A percentile compares a stretch with the other conserved stretches of the same genome.
Evolutionary conservation across 1,140 invertebrate species (phyloP).

Genomic region (Leptopilina boulardi): DNA sequence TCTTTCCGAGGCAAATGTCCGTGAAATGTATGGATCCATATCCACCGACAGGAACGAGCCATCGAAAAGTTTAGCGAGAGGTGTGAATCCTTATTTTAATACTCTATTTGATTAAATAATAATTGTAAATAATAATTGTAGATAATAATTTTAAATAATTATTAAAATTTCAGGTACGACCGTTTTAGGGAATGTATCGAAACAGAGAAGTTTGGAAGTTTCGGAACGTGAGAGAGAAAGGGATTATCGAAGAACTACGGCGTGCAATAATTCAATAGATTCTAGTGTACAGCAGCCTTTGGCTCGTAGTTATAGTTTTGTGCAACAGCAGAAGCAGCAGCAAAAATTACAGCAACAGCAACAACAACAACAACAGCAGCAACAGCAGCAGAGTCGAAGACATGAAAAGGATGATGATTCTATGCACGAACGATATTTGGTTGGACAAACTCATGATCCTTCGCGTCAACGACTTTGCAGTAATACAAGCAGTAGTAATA

Average conservation of each 20-base stretch:
- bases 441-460: slow-evolving; percentile 67
- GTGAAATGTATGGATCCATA: slow-evolving; percentile 70
- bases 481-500: slow-evolving; percentile 70
- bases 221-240: slow-evolving; percentile 65
- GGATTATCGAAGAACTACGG: slow-evolving; percentile 64
- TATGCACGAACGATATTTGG: slow-evolving; percentile 88
- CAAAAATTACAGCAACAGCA: slow-evolving; percentile 73
- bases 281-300: slow-evolving; percentile 70
- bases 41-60: slow-evolving; percentile 64
- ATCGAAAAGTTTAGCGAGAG: slow-evolving; percentile 60
- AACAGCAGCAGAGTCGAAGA: slow-evolving; percentile 71
- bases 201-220: slow-evolving; percentile 75
- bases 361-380: slow-evolving; percentile 65
- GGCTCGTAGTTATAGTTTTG: slow-evolving; percentile 84
- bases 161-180: slow-evolving; percentile 12
- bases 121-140: no score
- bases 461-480: slow-evolving; percentile 68
- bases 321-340: slow-evolving; percentile 79
- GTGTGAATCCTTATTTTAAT: slow-evolving; percentile 1
- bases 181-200: slow-evolving; percentile 61
- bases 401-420: slow-evolving; percentile 82
- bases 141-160: no score
- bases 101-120: no score
- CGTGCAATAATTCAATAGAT: slow-evolving; percentile 70
- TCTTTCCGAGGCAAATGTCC: slow-evolving; percentile 69